Percentiles rank a stretch among this genome's conserved stretches.
Evolutionary conservation across 2,888 invertebrate genomes (phyloP).

Genomic region (Protophormia terraenovae): DNA sequence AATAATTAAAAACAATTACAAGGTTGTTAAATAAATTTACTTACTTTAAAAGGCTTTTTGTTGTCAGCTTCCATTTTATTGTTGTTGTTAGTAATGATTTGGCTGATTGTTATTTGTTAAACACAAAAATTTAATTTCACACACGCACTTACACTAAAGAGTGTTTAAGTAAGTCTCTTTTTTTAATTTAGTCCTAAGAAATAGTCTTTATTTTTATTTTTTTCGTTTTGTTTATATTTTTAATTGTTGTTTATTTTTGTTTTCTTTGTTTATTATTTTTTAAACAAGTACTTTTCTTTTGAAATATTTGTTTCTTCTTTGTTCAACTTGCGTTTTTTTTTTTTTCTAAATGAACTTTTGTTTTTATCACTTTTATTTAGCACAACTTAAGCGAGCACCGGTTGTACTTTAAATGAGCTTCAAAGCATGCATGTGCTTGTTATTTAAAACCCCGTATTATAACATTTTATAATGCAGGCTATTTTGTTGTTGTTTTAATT

Average conservation of each 20-base stretch:
- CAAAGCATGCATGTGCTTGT: slow-evolving; percentile 59
- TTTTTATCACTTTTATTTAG: slow-evolving; percentile 39
- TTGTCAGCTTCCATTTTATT: slow-evolving; percentile 71
- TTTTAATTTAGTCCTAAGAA: background rate
- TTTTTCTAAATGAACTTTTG: background rate
- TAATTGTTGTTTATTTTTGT: slow-evolving; percentile 27
- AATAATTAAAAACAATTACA: background rate
- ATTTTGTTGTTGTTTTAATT: background rate
- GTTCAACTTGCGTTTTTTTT: slow-evolving; percentile 24
- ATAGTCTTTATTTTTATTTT: background rate
- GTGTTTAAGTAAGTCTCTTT: background rate
- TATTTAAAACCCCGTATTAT: slow-evolving; percentile 65
- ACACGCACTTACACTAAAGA: background rate
- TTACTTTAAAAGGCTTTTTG: slow-evolving; percentile 74
- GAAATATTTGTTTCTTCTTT: slow-evolving; percentile 5
- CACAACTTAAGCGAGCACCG: slow-evolving; percentile 69
- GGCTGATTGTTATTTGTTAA: background rate
- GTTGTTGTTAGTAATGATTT: slow-evolving; percentile 41
- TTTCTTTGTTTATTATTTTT: slow-evolving; percentile 32
- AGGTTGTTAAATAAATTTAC: slow-evolving; percentile 32
- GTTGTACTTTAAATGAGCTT: slow-evolving; percentile 71
- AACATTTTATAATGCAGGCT: slow-evolving; percentile 25
- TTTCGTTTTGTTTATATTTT: slow-evolving; percentile 42
- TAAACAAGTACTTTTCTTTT: background rate
- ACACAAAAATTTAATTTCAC: background rate